phyloP scores from a whole-genome alignment of 2,888 invertebrate species.

The Rhagonycha fulva region DNA sequence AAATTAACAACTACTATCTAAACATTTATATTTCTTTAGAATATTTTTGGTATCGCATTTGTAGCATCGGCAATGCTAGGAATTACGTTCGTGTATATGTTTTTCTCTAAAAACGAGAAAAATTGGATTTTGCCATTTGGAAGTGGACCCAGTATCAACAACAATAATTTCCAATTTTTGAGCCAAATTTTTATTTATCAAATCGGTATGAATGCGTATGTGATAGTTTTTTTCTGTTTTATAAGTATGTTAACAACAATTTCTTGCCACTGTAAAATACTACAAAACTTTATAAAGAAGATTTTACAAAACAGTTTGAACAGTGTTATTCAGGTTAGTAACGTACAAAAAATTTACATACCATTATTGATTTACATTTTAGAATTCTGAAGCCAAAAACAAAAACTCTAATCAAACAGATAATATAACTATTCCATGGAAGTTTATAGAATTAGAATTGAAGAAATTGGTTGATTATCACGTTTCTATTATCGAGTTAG shows the following conservation, averaged over 20 bases:
- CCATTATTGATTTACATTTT: background rate
- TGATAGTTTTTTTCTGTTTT: background rate
- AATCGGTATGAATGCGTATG: background rate
- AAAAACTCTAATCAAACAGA: background rate
- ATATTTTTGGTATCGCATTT: background rate
- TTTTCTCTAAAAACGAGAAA: background rate
- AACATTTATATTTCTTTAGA: background rate
- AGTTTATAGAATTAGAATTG: background rate
- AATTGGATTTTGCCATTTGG: background rate
- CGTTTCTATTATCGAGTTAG: background rate
- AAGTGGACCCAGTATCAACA: background rate
- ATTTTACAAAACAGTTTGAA: background rate
- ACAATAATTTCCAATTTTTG: background rate
- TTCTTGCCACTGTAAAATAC: background rate
- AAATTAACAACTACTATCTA: background rate
- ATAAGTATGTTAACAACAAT: background rate
- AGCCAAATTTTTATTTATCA: background rate
- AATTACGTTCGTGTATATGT: background rate
- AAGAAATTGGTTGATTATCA: background rate
- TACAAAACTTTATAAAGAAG: background rate
- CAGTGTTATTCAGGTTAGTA: background rate
- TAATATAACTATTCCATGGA: background rate
- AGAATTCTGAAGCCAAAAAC: background rate
- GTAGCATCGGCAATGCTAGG: background rate
- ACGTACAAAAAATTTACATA: background rate